Evolutionary conservation across 1,140 invertebrate genomes (phyloP), one percentile per base, ranked within the genome.

Genomic region (Teleopsis dalmanni): DNA sequence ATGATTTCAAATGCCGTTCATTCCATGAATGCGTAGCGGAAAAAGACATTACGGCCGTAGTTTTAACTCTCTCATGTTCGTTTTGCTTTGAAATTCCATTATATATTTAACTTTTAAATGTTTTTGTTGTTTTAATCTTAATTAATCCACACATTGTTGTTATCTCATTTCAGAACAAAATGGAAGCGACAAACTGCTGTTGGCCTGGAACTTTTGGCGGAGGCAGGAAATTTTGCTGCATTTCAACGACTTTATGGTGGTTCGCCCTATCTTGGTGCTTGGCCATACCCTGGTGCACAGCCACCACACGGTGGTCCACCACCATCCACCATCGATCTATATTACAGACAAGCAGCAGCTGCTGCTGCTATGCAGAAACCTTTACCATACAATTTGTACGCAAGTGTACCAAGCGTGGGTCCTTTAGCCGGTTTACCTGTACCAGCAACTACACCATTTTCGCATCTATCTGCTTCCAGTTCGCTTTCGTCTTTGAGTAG

Each of bases 131-230:
- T n/a, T n/a, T n/a, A n/a, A n/a, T n/a, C n/a, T n/a, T n/a, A n/a
- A n/a, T n/a, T n/a, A n/a, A n/a, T n/a, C n/a, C n/a, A n/a, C n/a
- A n/a, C n/a, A n/a, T n/a, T 43, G 13, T 49, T 43, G 26, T 18
- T 19, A 13, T 22, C 16, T 36, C 16, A n/a, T 55, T 55, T 48
- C 82, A 98, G 95, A 75, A 99, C 96, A 60, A 99, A 99, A 78
- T 99, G 95, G 95, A 99, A 99, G 72, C 81, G 96, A 6, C 96
- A 99, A 73, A 96, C 95, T 3, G 93, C 95, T 0, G 95, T 98
- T 0, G 94, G 95, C 0, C 73, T 97, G 52, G 96, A 99, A 71
- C 79, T 99, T 16, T 73, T 99, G 45, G 89, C 93, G 0, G 95
- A 99, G 70, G 91, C 93, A 0, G 92, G 92, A 6, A 98, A 97